A percentile compares a stretch with the other conserved stretches of the same genome.
phyloP scores from a whole-genome alignment of 2,797 vertebrate genomes.

The Falco berigora region DNA sequence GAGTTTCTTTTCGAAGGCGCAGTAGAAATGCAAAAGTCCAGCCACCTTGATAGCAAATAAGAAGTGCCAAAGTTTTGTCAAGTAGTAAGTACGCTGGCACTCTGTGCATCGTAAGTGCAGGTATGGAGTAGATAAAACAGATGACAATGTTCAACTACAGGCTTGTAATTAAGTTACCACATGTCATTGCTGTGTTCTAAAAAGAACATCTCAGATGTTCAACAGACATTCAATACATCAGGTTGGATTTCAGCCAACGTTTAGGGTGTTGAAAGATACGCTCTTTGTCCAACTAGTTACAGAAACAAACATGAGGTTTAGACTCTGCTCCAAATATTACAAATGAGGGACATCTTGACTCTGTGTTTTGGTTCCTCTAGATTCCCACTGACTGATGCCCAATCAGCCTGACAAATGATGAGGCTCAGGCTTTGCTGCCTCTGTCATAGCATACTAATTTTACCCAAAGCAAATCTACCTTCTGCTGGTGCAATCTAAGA shows the following conservation, averaged over 20 bases:
- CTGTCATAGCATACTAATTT: background rate
- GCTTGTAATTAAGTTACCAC: background rate
- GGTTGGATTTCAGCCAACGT: background rate
- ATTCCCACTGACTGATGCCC: background rate
- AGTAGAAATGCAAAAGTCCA: background rate
- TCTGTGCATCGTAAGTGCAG: background rate
- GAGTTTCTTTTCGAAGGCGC: background rate
- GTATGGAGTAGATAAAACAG: background rate
- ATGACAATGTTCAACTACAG: background rate
- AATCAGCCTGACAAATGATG: background rate
- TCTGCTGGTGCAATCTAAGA: background rate
- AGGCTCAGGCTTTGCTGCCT: background rate
- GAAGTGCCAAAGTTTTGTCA: background rate
- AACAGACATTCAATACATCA: fast-evolving
- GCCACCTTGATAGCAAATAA: background rate
- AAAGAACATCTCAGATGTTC: background rate
- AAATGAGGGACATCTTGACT: background rate
- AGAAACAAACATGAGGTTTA: background rate
- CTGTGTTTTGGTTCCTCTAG: background rate
- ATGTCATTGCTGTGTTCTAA: background rate
- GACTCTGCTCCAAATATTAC: background rate
- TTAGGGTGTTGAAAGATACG: background rate
- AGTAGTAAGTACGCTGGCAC: background rate
- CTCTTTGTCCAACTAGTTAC: background rate
- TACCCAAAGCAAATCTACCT: background rate